A percentile compares a stretch with the other conserved stretches of the same genome.
Conservation (phyloP, 92 coral and sea anemone genomes). For the Parazoanthus darwini region DNA sequence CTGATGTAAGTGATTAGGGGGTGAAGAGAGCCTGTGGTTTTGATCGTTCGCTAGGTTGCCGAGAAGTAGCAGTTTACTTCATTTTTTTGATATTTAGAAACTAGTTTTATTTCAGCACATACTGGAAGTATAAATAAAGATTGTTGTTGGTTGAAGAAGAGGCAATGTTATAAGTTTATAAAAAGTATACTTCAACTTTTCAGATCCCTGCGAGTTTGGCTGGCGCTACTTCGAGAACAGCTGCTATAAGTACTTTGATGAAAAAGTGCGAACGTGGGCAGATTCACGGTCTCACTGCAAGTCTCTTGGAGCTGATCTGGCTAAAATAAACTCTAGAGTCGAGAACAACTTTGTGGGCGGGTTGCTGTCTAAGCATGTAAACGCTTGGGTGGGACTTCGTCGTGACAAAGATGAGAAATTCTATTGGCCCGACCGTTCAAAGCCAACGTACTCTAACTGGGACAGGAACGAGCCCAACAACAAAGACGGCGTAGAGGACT, state of each 20-base stretch:
- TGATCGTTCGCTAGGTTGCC: no score
- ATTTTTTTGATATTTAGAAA: no score
- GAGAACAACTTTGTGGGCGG: conserved; percentile 18
- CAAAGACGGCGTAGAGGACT: background rate
- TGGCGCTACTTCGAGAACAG: background rate
- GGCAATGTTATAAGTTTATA: no score
- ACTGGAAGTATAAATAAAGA: no score
- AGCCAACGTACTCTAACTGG: background rate
- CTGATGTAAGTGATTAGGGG: no score
- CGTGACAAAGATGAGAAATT: conserved; percentile 14
- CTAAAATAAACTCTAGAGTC: background rate
- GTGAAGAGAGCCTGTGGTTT: no score
- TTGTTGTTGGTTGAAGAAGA: no score
- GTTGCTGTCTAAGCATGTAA: background rate
- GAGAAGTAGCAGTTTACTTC: no score
- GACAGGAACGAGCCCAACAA: background rate
- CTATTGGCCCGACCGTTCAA: conserved; percentile 19
- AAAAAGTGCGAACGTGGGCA: background rate
- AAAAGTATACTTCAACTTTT: no score
- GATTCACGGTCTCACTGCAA: background rate
- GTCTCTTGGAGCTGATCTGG: conserved; percentile 2
- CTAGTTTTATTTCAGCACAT: no score
- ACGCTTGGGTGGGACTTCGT: conserved; percentile 13
- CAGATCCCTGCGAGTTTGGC: conserved; percentile 32
- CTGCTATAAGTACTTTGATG: conserved; percentile 1